phyloP scores from a whole-genome alignment of 2,888 invertebrate genomes.

The Leptogaster cylindrica region DNA sequence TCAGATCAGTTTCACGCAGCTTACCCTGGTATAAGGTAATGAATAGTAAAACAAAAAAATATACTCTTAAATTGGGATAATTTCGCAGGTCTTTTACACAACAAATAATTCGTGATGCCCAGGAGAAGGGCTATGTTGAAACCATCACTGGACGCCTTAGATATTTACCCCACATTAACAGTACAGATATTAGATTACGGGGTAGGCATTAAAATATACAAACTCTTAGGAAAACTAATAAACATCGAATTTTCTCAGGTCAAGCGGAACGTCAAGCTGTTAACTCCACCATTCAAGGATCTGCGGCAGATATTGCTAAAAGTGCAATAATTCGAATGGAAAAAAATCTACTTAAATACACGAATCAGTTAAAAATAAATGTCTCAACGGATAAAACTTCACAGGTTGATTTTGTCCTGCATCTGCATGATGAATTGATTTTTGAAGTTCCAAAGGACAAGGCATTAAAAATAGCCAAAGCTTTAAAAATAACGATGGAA shows the following conservation, averaged over 20 bases:
- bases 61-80: conserved; percentile 42
- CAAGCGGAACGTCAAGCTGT: conserved; percentile 95
- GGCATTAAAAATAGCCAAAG: conserved; percentile 65
- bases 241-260: conserved; percentile 60
- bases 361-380: conserved; percentile 41
- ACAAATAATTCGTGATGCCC: conserved; percentile 69
- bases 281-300: conserved; percentile 95
- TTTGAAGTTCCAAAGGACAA: conserved; percentile 79
- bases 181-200: conserved; percentile 66
- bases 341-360: conserved; percentile 63
- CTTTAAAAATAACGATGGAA: conserved; percentile 83
- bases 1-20: conserved; percentile 80
- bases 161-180: conserved; percentile 77
- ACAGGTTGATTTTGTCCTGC: conserved; percentile 76
- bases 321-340: conserved; percentile 85
- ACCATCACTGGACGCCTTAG: conserved; percentile 82
- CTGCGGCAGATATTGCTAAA: conserved; percentile 95
- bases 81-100: conserved; percentile 52
- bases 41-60: too few species aligned
- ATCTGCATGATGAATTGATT: conserved; percentile 95
- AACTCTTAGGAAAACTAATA: background rate
- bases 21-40: conserved; percentile 75
- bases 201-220: conserved; percentile 63
- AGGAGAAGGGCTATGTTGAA: conserved; percentile 77
- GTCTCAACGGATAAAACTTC: conserved; percentile 44